Conservation (phyloP, 2,113 vertebrate genomes). For the Sapayoa aenigma region DNA sequence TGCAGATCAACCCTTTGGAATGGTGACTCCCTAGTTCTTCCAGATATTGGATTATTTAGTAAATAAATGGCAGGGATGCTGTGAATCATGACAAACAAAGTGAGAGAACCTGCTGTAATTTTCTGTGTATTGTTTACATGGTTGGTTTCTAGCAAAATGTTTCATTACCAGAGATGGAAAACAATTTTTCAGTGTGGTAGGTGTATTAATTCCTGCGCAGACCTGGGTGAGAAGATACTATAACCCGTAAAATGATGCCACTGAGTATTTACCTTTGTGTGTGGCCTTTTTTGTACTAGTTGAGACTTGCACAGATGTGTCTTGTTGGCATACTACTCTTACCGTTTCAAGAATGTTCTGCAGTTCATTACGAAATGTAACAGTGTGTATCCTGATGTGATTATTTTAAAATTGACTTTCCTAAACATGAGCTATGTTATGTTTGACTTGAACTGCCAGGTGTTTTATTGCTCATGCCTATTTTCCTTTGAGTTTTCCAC, state of each 20-base stretch:
- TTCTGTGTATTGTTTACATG: not conserved
- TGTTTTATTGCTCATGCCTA: not conserved
- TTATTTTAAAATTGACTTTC: not conserved
- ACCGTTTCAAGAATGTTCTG: not conserved
- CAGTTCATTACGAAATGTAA: not conserved
- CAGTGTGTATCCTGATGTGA: not conserved
- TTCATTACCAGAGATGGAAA: not conserved
- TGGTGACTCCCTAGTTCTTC: not conserved
- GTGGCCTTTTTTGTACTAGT: not conserved
- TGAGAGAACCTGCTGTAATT: not conserved
- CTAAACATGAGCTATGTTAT: accelerated
- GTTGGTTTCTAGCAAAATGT: not conserved
- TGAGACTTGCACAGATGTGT: not conserved
- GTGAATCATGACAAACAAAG: not conserved
- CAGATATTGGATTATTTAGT: not conserved
- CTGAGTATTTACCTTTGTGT: no score
- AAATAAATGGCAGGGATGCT: not conserved
- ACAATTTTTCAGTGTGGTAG: accelerated
- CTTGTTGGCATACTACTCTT: not conserved
- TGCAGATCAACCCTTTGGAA: not conserved
- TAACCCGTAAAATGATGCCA: not conserved
- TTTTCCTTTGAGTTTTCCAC: not conserved
- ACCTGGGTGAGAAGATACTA: not conserved
- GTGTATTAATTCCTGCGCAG: not conserved
- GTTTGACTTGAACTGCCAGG: accelerated